Base-by-base conservation (phyloP, 2,888 invertebrate genomes). In the Torymus tubicola region DNA sequence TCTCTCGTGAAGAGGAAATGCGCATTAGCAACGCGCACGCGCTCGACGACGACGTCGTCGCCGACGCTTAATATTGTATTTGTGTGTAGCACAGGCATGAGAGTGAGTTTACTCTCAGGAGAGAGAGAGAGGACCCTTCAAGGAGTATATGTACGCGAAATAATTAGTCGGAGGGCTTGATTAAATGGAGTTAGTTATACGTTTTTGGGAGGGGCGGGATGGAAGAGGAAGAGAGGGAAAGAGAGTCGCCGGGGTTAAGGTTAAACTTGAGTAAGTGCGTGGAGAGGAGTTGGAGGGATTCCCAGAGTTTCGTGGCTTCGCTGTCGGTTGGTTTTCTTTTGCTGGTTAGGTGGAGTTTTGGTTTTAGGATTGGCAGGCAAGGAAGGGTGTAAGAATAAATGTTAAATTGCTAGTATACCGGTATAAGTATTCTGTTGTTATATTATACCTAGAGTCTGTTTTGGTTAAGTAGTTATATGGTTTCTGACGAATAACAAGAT, bases 21-120 rank as follows among this genome's bases (percentile, higher is more conserved):
- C 50, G 57, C 73, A 73, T 73, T 55, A 73, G 68, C 31, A 42
- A 31, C 5, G 31, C 31, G 31, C 31, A 8, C 31, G n/a, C n/a
- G n/a, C n/a, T n/a, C n/a, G n/a, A n/a, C n/a, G n/a, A 14, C 55
- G n/a, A 2, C 42, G 4, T 11, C 60, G 60, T 50, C 31, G 24
- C 13, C 60, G 24, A n/a, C 57, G 73, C 65, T 73, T 76, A 61
- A 76, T 76, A 76, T 76, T 75, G 68, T 68, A 75, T 75, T 75
- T 75, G 75, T 12, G 67, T 24, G 57, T 14, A n/a, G 1, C n/a
- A n/a, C 52, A 11, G 18, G 50, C 58, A 65, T 24, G 11, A 8
- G 2, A 31, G 31, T 31, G 61, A 64, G 55, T 42, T 57, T 69
- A 24, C 50, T 64, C 55, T 69, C 31, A 0, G 16, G n/a, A n/a